Percentiles rank a stretch among this genome's conserved stretches.
Conservation (phyloP, 2,113 vertebrate genomes). For the Brienomyrus longianalis region DNA sequence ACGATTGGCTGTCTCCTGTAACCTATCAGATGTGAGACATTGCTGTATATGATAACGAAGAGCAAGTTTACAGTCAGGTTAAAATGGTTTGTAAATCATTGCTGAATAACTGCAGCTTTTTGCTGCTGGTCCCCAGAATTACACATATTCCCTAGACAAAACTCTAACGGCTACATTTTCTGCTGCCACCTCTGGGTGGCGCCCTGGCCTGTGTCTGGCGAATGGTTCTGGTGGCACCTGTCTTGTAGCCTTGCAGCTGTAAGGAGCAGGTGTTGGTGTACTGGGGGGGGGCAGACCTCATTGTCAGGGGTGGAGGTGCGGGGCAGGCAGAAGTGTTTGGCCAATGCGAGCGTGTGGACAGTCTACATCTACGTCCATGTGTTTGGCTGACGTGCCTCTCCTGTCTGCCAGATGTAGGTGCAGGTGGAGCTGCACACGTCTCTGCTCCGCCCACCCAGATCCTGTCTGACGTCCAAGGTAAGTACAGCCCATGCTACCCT, state of each 20-base stretch:
- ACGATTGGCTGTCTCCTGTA: too few relatives aligned
- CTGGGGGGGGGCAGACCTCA: background rate
- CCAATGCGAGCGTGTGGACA: background rate
- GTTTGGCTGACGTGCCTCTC: conserved; percentile 32
- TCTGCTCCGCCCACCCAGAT: conserved; percentile 62
- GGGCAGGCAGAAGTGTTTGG: background rate
- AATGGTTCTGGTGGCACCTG: background rate
- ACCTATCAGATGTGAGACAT: background rate
- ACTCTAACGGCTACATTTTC: background rate
- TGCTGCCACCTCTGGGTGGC: background rate
- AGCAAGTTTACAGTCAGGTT: background rate
- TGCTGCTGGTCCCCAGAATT: background rate
- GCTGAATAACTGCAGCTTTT: background rate
- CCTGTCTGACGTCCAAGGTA: conserved; percentile 75
- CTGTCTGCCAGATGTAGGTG: conserved; percentile 67
- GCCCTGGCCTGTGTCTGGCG: background rate
- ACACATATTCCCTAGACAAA: background rate
- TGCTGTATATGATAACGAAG: background rate
- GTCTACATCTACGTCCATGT: background rate
- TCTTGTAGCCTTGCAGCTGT: background rate
- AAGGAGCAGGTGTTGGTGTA: background rate
- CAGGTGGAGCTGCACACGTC: conserved; percentile 64
- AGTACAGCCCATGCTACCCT: conserved; percentile 36
- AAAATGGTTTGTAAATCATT: background rate
- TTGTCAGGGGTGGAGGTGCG: background rate